Evolutionary conservation across 2,113 vertebrate species (phyloP).

Genomic region (Geothlypis trichas): DNA sequence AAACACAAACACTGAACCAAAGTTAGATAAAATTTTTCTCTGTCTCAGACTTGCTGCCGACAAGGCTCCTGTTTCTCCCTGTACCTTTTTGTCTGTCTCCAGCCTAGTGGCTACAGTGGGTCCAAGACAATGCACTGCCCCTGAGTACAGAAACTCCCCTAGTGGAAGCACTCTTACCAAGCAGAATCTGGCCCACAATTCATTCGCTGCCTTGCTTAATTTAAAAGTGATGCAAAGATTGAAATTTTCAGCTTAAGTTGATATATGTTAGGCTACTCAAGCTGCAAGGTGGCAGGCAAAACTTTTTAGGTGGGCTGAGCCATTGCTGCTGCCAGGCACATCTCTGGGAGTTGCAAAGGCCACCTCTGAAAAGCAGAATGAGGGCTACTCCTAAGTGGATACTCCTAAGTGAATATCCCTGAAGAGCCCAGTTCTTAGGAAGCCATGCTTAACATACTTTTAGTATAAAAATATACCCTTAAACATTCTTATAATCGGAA

Average conservation of each 20-base stretch:
- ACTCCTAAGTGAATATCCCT: background rate
- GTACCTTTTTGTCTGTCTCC: background rate
- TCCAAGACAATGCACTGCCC: fast-evolving
- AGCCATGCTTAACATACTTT: background rate
- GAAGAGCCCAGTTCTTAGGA: background rate
- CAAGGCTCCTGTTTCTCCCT: background rate
- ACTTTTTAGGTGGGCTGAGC: background rate
- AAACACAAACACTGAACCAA: background rate
- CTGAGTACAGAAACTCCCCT: background rate
- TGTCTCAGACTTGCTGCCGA: background rate
- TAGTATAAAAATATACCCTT: background rate
- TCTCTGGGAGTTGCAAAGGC: background rate
- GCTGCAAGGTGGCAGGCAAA: background rate
- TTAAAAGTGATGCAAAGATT: background rate
- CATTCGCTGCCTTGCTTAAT: background rate
- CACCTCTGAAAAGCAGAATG: background rate
- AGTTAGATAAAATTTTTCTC: background rate
- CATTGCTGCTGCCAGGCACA: background rate
- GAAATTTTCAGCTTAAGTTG: background rate
- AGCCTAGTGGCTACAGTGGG: background rate
- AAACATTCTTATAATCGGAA: background rate
- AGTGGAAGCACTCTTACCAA: background rate
- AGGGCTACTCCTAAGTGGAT: background rate
- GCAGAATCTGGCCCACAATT: background rate
- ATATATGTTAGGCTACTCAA: background rate